These are phyloP conservation scores for Synanceia verrucosa DNA, from an alignment of 2,797 vertebrate genomes.

Conservation along the genomic window DNA sequence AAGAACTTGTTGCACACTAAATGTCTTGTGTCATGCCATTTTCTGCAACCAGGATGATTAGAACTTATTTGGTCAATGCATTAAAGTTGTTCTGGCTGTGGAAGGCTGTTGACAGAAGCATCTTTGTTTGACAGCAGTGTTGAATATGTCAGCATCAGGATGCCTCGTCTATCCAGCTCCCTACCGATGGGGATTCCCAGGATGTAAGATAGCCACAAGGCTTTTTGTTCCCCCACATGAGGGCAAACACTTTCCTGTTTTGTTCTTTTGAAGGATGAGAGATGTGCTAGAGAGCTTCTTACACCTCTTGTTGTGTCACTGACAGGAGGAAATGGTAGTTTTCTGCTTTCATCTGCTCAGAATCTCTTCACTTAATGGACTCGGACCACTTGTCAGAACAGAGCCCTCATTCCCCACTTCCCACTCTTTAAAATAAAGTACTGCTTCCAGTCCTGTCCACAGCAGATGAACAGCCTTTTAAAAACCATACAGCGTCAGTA, in stretches of 20 bases:
- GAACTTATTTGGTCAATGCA: not conserved
- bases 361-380: conserved; percentile 15
- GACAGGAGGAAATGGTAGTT: not conserved
- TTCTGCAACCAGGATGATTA: not conserved
- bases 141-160: not conserved
- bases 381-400: conserved; percentile 9
- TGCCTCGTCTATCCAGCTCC: not conserved
- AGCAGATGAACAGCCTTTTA: not conserved
- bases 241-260: not conserved
- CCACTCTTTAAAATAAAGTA: not conserved
- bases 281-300: not conserved
- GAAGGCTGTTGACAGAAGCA: not conserved
- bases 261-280: not conserved
- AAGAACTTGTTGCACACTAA: too few species aligned
- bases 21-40: too few species aligned
- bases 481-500: not conserved
- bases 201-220: not conserved
- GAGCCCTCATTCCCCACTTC: not conserved
- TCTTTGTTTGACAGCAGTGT: too few species aligned
- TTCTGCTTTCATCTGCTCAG: not conserved
- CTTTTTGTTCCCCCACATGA: not conserved
- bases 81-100: not conserved
- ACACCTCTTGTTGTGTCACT: not conserved
- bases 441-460: not conserved
- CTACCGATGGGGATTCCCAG: not conserved